Evolutionary conservation across 35 echinoderm and acorn worm species (phyloP).

Genomic region (Lytechinus variegatus): DNA sequence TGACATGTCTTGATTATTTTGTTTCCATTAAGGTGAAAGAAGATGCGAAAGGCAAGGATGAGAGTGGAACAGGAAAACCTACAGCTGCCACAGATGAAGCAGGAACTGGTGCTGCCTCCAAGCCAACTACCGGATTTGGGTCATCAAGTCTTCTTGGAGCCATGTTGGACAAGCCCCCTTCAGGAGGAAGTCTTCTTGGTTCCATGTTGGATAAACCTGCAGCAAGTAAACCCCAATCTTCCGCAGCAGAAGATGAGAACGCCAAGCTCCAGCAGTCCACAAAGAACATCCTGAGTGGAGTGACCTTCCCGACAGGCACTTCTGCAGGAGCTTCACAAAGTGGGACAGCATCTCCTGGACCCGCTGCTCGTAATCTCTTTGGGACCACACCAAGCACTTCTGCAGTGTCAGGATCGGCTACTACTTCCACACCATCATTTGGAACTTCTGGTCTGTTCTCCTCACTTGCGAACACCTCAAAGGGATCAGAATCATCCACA

Average conservation of each 20-base stretch:
- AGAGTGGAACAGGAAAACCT: slow-evolving; percentile 39
- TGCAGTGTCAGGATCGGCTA: neutral
- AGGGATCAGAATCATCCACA: neutral
- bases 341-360: neutral
- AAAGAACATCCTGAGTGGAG: neutral
- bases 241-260: neutral
- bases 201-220: neutral
- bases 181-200: neutral
- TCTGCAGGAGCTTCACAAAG: neutral
- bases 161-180: slow-evolving; percentile 29
- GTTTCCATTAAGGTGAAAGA: slow-evolving; percentile 11
- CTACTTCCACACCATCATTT: neutral
- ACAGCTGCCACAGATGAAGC: slow-evolving; percentile 34
- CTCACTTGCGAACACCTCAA: neutral
- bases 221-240: neutral
- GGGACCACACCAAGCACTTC: slow-evolving; percentile 4
- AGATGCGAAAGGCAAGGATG: slow-evolving; percentile 42
- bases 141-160: slow-evolving; percentile 1
- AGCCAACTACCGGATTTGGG: neutral
- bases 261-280: slow-evolving; percentile 16
- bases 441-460: slow-evolving; percentile 7
- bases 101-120: slow-evolving; percentile 1
- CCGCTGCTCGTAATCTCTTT: slow-evolving; percentile 22
- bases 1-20: neutral
- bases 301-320: neutral